These are phyloP conservation scores for Epirrhoe tristata DNA, from an alignment of 2,888 invertebrate species.

Conservation along the genomic window DNA sequence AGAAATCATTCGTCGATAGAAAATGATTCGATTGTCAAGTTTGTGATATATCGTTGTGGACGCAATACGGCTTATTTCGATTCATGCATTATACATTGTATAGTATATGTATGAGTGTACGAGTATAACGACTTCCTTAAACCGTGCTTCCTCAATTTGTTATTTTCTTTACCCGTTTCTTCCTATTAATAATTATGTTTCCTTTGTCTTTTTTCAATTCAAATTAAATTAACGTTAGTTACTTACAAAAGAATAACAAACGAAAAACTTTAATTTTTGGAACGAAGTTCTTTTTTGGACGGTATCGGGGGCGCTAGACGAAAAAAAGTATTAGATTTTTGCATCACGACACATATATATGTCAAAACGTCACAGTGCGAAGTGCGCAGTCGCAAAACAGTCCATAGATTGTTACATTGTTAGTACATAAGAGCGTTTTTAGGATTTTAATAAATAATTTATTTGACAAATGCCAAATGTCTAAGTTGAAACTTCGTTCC, in stretches of 20 bases:
- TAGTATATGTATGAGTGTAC: not conserved
- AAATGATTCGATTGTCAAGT: conserved; percentile 61
- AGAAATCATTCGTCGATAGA: conserved; percentile 63
- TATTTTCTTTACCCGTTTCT: not conserved
- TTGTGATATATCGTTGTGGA: conserved; percentile 52
- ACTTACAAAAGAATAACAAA: not conserved
- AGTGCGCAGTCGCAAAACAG: too few relatives aligned
- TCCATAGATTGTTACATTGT: too few relatives aligned
- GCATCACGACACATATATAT: too few relatives aligned
- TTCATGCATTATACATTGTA: conserved; percentile 16
- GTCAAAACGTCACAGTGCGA: too few relatives aligned
- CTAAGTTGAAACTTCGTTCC: too few relatives aligned
- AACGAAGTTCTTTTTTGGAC: too few relatives aligned
- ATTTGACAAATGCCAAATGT: too few relatives aligned
- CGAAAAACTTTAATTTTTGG: too few relatives aligned
- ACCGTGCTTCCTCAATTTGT: not conserved
- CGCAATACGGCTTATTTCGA: conserved; percentile 41
- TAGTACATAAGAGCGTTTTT: too few relatives aligned
- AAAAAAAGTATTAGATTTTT: too few relatives aligned
- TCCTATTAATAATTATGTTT: not conserved
- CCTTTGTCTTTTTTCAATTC: not conserved
- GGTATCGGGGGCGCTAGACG: too few relatives aligned
- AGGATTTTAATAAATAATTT: too few relatives aligned
- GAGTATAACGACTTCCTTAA: conserved; percentile 8
- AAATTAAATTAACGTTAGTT: not conserved